Percentiles rank a stretch among this genome's conserved stretches.
Conservation (phyloP, 2,888 invertebrate genomes). For the Lithophane semibrunnea region DNA sequence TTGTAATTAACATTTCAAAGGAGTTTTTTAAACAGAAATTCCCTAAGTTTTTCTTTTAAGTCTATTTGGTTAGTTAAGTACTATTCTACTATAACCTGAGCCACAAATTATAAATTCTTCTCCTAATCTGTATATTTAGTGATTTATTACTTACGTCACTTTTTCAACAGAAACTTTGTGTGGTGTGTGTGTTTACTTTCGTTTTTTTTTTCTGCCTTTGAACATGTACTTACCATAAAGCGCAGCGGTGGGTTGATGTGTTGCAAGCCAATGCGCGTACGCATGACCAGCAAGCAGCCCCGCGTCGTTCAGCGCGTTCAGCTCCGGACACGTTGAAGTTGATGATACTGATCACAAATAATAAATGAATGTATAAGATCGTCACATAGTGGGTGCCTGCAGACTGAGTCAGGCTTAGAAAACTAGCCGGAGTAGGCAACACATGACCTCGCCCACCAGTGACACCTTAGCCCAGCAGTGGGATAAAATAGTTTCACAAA, state of each 20-base stretch:
- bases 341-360: constrained; percentile 78
- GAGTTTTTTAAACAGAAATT: not conserved
- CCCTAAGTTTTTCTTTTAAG: no score
- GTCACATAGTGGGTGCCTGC: not conserved
- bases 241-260: constrained; percentile 83
- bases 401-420: not conserved
- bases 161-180: not conserved
- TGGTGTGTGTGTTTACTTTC: not conserved
- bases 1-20: not conserved
- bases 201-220: not conserved
- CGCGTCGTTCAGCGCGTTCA: constrained; percentile 81
- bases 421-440: not conserved
- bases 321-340: constrained; percentile 84
- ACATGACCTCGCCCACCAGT: not conserved
- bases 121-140: not conserved
- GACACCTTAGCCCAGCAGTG: not conserved
- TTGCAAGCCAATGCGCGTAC: constrained; percentile 88
- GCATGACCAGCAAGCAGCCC: constrained; percentile 87
- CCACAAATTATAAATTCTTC: not conserved
- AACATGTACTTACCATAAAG: constrained; percentile 78
- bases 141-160: no score
- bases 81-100: not conserved
- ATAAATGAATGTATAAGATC: not conserved
- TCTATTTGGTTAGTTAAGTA: no score
- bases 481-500: not conserved